Evolutionary conservation across 2,888 invertebrate genomes (phyloP), one percentile per base, ranked within the genome.

Genomic region (Dryobota labecula): DNA sequence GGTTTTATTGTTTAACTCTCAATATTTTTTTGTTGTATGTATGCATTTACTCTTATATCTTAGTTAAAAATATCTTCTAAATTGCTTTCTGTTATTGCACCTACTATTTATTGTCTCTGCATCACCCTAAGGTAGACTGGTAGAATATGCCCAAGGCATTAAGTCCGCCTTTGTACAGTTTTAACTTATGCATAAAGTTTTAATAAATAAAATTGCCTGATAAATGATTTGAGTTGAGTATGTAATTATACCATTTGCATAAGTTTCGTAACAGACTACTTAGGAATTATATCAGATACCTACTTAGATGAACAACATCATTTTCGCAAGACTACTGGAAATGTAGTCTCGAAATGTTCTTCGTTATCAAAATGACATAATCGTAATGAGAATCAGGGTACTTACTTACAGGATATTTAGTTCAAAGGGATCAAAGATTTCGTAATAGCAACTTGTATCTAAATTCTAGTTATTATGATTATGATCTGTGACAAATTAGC

Each of bases 341-440:
- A 41, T 79, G 78, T 11, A 56, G 54, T 18, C 45, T 61, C 30
- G 33, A 57, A 65, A 73, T 79, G 79, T 79, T 82, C 65, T 71
- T 58, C 65, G 68, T 54, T 79, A 79, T 79, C 79, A 65, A 54
- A 78, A 56, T 68, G 79, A 79, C 79, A 65, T 78, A 73, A 79
- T 79, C 79, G 57, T 56, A 73, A 47, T 49, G 65, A 51, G 65
- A 66, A 82, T 79, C 79, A 51, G 58, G 76, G 58, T 69, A 64
- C 64, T 27, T 30, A 30, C 5, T 5, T 41, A 47, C 63, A 38
- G 43, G n/a, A 66, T 65, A 80, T 80, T 80, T 61, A 53, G 56
- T 64, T 57, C 27, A 51, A 68, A 73, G 20, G 49, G 65, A 70
- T 66, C 63, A 30, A 54, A 51, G n/a, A 9, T 64, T 11, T 56